Conservation (phyloP, 1,140 invertebrate genomes). For the Sycobia sp. region DNA sequence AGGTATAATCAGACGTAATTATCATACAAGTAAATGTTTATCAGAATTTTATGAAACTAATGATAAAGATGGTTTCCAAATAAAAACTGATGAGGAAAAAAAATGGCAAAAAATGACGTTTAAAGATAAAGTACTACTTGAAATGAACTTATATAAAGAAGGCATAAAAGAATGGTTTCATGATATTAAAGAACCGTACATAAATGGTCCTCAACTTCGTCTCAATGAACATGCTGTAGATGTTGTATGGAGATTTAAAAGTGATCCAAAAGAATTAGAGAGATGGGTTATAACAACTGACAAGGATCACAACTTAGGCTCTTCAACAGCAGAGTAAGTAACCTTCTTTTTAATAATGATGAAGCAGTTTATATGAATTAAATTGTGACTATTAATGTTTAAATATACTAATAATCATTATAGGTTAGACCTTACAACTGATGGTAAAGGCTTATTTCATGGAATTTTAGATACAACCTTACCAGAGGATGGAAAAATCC, state of each 20-base stretch:
- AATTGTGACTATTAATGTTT: background rate
- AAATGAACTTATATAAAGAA: constrained; percentile 69
- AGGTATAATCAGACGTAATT: too few species aligned
- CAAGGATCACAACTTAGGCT: constrained; percentile 80
- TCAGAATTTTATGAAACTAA: constrained; percentile 27
- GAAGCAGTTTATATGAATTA: background rate
- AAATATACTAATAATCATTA: constrained; percentile 23
- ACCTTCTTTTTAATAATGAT: background rate
- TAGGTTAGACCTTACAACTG: constrained; percentile 66
- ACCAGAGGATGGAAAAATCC: constrained; percentile 80
- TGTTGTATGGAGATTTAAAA: constrained; percentile 72
- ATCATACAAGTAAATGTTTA: too few species aligned
- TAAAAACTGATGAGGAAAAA: constrained; percentile 26
- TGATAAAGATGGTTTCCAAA: constrained; percentile 4
- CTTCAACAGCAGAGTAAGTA: constrained; percentile 67
- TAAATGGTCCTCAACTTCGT: constrained; percentile 16
- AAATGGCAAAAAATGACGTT: constrained; percentile 25
- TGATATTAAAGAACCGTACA: constrained; percentile 69
- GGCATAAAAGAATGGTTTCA: constrained; percentile 72
- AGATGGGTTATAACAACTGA: constrained; percentile 79
- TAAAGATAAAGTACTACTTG: constrained; percentile 65
- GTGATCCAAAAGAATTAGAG: constrained; percentile 66
- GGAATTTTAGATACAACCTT: constrained; percentile 73
- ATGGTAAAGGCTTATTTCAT: constrained; percentile 77
- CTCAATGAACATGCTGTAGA: constrained; percentile 69